phyloP scores from a whole-genome alignment of 2,888 invertebrate genomes.

The Drosophila nr. fundita region DNA sequence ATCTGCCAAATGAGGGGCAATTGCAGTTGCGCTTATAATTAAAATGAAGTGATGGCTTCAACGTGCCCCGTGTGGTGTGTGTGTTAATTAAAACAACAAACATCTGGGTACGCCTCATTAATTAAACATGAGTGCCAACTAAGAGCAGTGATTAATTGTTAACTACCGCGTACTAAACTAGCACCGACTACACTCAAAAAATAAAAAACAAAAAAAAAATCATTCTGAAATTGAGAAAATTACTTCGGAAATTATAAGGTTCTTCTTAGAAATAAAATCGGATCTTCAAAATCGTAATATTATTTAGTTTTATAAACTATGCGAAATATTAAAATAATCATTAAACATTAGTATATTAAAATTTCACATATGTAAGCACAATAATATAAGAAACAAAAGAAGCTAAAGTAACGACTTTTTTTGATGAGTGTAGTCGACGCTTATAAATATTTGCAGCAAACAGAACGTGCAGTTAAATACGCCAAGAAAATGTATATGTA shows the following conservation, averaged over 20 bases:
- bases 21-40: conserved; percentile 19
- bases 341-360: neutral
- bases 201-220: neutral
- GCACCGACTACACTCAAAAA: neutral
- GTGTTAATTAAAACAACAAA: conserved; percentile 42
- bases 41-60: conserved; percentile 3
- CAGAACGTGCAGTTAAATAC: conserved; percentile 17
- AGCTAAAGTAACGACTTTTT: neutral
- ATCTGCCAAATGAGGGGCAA: conserved; percentile 17
- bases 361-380: neutral
- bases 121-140: conserved; percentile 37
- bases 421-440: neutral
- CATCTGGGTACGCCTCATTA: conserved; percentile 35
- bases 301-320: neutral
- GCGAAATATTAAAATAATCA: neutral
- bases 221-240: neutral
- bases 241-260: neutral
- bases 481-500: conserved; percentile 10
- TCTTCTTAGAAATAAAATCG: neutral
- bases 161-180: neutral
- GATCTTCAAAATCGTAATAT: neutral
- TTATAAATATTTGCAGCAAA: conserved; percentile 38
- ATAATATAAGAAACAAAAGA: neutral
- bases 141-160: conserved; percentile 27
- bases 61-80: conserved; percentile 1